A percentile compares a stretch with the other conserved stretches of the same genome.
Evolutionary conservation across 2,888 invertebrate species (phyloP).

Genomic region (Oscheius myriophilus): DNA sequence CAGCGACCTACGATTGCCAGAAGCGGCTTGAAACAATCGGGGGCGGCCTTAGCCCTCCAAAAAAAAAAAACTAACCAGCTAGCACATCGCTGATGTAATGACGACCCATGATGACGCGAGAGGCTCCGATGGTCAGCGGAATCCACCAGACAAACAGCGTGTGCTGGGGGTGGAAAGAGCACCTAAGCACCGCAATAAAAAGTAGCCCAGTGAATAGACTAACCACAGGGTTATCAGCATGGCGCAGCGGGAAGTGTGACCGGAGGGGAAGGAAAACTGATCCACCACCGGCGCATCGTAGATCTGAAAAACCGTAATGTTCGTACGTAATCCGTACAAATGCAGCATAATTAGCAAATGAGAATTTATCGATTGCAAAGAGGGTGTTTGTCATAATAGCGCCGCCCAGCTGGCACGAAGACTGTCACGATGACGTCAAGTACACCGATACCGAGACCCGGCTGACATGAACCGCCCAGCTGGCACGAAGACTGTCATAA

Average conservation of each 20-base stretch:
- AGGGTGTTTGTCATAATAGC: background rate
- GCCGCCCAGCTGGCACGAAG: background rate
- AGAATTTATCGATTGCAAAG: background rate
- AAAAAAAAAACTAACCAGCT: conserved; percentile 78
- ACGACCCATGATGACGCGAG: conserved; percentile 84
- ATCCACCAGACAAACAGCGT: conserved; percentile 15
- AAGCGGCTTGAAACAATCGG: no score
- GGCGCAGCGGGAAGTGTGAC: conserved; percentile 87
- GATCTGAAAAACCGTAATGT: conserved; percentile 34
- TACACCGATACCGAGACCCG: no score
- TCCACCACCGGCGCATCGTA: conserved; percentile 74
- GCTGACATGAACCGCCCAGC: no score
- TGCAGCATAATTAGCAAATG: no score
- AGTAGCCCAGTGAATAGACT: no score
- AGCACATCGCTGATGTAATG: conserved; percentile 88
- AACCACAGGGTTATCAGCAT: conserved; percentile 77
- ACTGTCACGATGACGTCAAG: background rate
- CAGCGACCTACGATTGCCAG: no score
- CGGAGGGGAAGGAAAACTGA: conserved; percentile 92
- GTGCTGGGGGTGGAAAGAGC: conserved; percentile 13
- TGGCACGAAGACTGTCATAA: no score
- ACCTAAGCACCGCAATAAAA: background rate
- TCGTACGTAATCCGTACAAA: no score
- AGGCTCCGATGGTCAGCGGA: conserved; percentile 79
- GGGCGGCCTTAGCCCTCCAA: no score